Conservation (phyloP, 2,113 vertebrate species). For the Lepus timidus region DNA sequence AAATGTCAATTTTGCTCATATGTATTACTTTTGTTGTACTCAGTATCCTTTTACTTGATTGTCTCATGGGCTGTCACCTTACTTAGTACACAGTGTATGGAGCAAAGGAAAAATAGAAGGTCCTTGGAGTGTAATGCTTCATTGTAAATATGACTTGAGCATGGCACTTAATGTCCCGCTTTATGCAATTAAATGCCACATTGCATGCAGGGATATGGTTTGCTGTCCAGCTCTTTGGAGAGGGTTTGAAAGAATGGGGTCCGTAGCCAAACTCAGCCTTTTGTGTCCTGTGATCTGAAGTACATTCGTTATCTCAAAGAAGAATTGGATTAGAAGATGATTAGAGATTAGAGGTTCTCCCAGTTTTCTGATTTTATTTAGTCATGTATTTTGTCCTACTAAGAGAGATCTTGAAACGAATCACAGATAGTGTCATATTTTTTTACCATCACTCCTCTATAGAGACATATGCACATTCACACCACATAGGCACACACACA, state of each 20-base stretch:
- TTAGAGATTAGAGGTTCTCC: background rate
- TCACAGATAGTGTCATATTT: background rate
- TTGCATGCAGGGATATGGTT: background rate
- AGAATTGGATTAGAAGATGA: conserved; percentile 4
- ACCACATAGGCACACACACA: background rate
- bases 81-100: background rate
- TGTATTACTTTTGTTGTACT: no score
- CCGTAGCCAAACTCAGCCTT: background rate
- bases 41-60: background rate
- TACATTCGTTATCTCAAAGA: conserved; percentile 4
- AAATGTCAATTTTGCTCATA: no score
- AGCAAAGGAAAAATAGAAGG: background rate
- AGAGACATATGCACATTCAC: background rate
- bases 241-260: background rate
- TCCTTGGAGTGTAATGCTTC: background rate
- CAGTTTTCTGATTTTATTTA: conserved; percentile 5
- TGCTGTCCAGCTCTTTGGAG: background rate
- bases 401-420: background rate
- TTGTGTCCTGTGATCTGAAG: conserved; percentile 39
- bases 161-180: conserved; percentile 50
- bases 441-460: background rate
- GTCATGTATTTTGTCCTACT: background rate
- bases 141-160: background rate
- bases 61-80: conserved; percentile 44
- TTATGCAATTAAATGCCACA: conserved; percentile 32